These are phyloP conservation scores for Drosophila repletoides DNA, from an alignment of 1,140 invertebrate genomes.

Conservation along the genomic window DNA sequence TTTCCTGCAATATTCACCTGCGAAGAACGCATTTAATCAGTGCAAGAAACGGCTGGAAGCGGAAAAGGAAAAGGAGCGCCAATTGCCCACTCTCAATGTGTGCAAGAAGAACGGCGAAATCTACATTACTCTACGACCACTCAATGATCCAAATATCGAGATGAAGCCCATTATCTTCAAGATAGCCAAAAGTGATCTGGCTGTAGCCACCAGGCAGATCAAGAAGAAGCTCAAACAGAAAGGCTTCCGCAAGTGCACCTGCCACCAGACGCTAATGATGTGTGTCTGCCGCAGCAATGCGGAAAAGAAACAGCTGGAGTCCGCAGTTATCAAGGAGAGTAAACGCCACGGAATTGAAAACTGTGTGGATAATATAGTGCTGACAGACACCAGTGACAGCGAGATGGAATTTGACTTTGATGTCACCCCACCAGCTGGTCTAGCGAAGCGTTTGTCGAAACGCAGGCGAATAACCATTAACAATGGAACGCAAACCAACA, in stretches of 20 bases:
- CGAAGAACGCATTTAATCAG: conserved; percentile 1
- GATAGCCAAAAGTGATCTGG: conserved; percentile 62
- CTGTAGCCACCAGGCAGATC: conserved; percentile 37
- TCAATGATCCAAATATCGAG: conserved; percentile 10
- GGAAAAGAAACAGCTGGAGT: conserved; percentile 52
- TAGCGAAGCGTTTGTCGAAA: neutral
- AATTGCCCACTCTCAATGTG: conserved; percentile 51
- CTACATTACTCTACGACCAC: conserved; percentile 58
- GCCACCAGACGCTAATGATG: conserved; percentile 57
- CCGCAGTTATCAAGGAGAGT: conserved; percentile 48
- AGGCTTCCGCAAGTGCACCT: conserved; percentile 68
- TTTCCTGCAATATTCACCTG: conserved; percentile 39
- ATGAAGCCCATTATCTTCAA: conserved; percentile 69
- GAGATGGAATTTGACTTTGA: conserved; percentile 70
- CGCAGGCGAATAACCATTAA: conserved; percentile 18
- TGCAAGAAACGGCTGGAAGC: conserved; percentile 7
- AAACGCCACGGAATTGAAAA: conserved; percentile 21
- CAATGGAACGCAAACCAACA: conserved; percentile 49
- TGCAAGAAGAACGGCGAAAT: conserved; percentile 62
- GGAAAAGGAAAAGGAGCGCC: neutral
- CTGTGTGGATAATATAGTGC: conserved; percentile 44
- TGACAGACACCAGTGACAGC: conserved; percentile 73
- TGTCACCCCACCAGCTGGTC: conserved; percentile 54
- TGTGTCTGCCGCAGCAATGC: conserved; percentile 56
- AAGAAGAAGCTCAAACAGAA: conserved; percentile 51